Evolutionary conservation across 2,797 vertebrate species (phyloP).

Genomic region (Semaprochilodus insignis): DNA sequence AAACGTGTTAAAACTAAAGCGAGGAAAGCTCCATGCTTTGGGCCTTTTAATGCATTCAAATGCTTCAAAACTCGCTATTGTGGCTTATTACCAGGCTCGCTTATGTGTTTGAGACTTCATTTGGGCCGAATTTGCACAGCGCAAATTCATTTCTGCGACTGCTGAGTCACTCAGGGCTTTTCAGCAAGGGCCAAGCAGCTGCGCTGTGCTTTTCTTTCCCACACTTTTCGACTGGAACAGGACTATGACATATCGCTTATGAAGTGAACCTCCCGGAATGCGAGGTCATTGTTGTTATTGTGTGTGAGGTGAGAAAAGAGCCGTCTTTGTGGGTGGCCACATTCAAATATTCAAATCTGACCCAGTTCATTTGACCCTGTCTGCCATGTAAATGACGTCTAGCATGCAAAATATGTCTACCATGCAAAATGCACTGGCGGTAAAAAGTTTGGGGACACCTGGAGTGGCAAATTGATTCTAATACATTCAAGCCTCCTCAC

Average conservation of each 20-base stretch:
- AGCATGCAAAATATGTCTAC: neutral
- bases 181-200: neutral
- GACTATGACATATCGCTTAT: neutral
- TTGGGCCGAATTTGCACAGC: constrained; percentile 39
- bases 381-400: neutral
- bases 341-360: constrained; percentile 20
- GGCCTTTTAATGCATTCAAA: neutral
- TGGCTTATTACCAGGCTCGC: constrained; percentile 52
- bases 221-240: neutral
- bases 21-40: no score
- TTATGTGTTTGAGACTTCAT: constrained; percentile 50
- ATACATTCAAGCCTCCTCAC: no score
- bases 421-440: neutral
- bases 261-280: constrained; percentile 1
- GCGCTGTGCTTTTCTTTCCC: neutral
- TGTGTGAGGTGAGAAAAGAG: neutral
- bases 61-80: constrained; percentile 36
- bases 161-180: neutral
- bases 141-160: neutral
- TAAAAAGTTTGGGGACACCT: neutral
- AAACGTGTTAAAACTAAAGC: no score
- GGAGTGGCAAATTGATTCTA: no score
- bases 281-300: neutral
- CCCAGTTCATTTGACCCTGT: neutral
- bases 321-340: neutral